Evolutionary conservation across 2,113 vertebrate species (phyloP).

Genomic region (Morone saxatilis): DNA sequence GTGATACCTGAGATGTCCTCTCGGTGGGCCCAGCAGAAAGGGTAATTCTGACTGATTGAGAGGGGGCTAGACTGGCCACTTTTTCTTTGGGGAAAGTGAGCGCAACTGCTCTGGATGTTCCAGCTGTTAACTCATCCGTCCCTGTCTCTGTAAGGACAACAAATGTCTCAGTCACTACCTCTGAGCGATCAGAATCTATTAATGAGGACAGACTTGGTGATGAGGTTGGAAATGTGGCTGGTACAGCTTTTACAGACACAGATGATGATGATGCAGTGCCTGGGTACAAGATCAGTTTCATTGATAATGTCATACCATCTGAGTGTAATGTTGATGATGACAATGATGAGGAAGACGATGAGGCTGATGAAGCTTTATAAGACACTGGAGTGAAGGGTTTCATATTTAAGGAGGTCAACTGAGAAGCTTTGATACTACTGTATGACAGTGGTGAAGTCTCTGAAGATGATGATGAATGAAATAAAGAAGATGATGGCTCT

Average conservation of each 20-base stretch:
- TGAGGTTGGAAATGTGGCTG: conserved; percentile 8
- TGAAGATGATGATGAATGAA: conserved; percentile 29
- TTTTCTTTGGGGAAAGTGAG: conserved; percentile 81
- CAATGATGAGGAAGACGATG: neutral
- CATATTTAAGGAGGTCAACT: conserved; percentile 15
- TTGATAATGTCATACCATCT: neutral
- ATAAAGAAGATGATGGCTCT: conserved; percentile 1
- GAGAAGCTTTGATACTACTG: conserved; percentile 2
- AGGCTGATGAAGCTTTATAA: conserved; percentile 14
- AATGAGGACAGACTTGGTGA: conserved; percentile 40
- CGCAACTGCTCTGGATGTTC: conserved; percentile 78
- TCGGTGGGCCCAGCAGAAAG: conserved; percentile 55
- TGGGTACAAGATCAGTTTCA: conserved; percentile 25
- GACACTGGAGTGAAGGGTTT: conserved; percentile 8
- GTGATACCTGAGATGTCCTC: conserved; percentile 79
- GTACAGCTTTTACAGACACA: conserved; percentile 15
- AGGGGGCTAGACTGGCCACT: conserved; percentile 75
- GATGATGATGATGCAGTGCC: conserved; percentile 16
- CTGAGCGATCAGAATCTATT: conserved; percentile 6
- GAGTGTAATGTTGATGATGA: conserved; percentile 9
- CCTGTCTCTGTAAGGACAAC: conserved; percentile 78
- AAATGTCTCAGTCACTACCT: conserved; percentile 60
- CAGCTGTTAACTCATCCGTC: conserved; percentile 76
- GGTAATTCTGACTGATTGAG: conserved; percentile 61
- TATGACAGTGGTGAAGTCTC: neutral